phyloP scores from a whole-genome alignment of 2,888 invertebrate genomes.

The Drosophila pseudotakahashii region DNA sequence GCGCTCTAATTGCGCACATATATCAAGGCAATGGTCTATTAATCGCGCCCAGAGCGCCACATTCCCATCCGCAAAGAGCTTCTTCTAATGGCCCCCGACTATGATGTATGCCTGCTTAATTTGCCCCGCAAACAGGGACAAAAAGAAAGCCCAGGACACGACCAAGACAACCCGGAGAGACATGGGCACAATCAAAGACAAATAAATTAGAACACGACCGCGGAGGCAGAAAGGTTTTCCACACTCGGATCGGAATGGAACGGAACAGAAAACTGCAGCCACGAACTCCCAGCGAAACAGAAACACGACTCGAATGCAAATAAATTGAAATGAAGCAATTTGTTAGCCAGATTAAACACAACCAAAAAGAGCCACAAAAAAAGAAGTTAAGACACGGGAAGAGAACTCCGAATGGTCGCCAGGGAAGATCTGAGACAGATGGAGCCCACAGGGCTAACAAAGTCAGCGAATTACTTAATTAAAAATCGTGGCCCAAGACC shows the following conservation, averaged over 20 bases:
- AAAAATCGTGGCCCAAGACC: slow-evolving; percentile 79
- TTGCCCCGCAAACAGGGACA: slow-evolving; percentile 42
- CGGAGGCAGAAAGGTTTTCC: slow-evolving; percentile 48
- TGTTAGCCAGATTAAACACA: slow-evolving; percentile 74
- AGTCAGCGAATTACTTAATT: slow-evolving; percentile 82
- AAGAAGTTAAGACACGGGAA: slow-evolving; percentile 12
- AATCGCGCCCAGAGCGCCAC: slow-evolving; percentile 44
- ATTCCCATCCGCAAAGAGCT: slow-evolving; percentile 3
- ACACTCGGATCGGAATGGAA: slow-evolving; percentile 26
- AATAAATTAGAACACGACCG: slow-evolving; percentile 80
- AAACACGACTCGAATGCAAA: slow-evolving; percentile 70
- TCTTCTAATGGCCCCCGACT: slow-evolving; percentile 65
- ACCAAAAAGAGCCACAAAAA: slow-evolving; percentile 13
- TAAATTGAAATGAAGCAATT: slow-evolving; percentile 80
- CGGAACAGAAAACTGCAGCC: slow-evolving; percentile 57
- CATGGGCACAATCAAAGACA: slow-evolving; percentile 75
- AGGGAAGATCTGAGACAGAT: slow-evolving; percentile 39
- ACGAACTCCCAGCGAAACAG: slow-evolving; percentile 56
- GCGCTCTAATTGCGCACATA: slow-evolving; percentile 71
- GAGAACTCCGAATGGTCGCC: slow-evolving; percentile 11
- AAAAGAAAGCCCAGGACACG: slow-evolving; percentile 64
- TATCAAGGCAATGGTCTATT: slow-evolving; percentile 61
- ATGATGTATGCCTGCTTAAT: slow-evolving; percentile 74
- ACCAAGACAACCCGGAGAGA: slow-evolving; percentile 41
- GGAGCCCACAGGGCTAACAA: slow-evolving; percentile 71